phyloP scores from a whole-genome alignment of 1,140 invertebrate genomes.

The Stegodyphus dumicola region DNA sequence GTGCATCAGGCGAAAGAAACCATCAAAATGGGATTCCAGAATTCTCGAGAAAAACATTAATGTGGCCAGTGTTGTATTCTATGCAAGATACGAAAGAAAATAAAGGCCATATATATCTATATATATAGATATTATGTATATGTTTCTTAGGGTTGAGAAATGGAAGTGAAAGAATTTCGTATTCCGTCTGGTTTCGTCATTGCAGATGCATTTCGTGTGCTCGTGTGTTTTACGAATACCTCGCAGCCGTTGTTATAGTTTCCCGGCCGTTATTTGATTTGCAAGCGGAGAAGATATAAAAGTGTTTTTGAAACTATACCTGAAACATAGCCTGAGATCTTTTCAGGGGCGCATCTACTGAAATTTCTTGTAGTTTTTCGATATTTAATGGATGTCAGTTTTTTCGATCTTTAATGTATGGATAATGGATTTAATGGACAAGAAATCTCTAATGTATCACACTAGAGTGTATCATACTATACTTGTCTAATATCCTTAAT shows the following conservation, averaged over 20 bases:
- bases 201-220: slow-evolving; percentile 15
- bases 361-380: not conserved
- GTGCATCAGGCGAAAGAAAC: too few relatives aligned
- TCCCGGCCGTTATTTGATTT: slow-evolving; percentile 58
- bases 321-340: slow-evolving; percentile 48
- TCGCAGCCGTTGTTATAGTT: slow-evolving; percentile 52
- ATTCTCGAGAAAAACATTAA: slow-evolving; percentile 11
- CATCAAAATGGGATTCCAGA: not conserved
- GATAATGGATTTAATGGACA: too few relatives aligned
- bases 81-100: slow-evolving; percentile 4
- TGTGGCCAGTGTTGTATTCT: slow-evolving; percentile 1
- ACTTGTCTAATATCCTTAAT: too few relatives aligned
- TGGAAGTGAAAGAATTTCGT: slow-evolving; percentile 41
- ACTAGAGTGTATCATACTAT: too few relatives aligned
- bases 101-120: slow-evolving; percentile 24
- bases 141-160: not conserved
- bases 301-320: slow-evolving; percentile 59
- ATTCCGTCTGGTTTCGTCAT: slow-evolving; percentile 27
- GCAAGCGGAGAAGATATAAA: slow-evolving; percentile 59
- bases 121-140: not conserved
- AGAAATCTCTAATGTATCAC: too few relatives aligned
- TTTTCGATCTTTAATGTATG: too few relatives aligned
- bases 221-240: slow-evolving; percentile 52
- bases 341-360: slow-evolving; percentile 1
- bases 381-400: too few relatives aligned